Conservation (phyloP, 2,888 invertebrate species). For the Latrodectus hesperus region DNA sequence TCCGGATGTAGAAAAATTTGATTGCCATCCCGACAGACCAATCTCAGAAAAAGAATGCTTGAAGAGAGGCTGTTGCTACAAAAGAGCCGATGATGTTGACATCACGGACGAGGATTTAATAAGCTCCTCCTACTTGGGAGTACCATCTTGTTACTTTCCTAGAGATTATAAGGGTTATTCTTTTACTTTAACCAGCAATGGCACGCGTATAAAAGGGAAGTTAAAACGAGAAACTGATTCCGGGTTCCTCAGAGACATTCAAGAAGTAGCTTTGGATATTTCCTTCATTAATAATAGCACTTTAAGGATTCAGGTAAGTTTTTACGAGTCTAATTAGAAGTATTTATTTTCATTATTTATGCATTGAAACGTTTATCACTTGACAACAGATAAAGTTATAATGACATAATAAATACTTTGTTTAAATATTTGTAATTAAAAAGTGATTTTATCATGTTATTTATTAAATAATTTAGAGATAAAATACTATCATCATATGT, state of each 20-base stretch:
- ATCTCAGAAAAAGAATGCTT: constrained; percentile 36
- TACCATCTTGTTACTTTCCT: constrained; percentile 64
- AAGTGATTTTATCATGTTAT: too few species aligned
- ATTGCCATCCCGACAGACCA: constrained; percentile 65
- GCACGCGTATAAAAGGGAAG: neutral
- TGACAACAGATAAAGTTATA: too few species aligned
- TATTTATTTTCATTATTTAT: too few species aligned
- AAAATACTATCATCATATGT: too few species aligned
- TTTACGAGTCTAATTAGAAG: neutral
- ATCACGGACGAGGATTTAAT: constrained; percentile 21
- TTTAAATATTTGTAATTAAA: too few species aligned
- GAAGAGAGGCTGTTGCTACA: constrained; percentile 54
- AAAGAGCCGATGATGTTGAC: constrained; percentile 15
- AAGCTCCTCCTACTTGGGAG: constrained; percentile 29
- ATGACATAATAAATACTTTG: too few species aligned
- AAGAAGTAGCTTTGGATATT: constrained; percentile 27
- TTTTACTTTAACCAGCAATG: constrained; percentile 2
- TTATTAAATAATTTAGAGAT: too few species aligned
- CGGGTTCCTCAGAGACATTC: constrained; percentile 53
- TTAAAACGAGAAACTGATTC: constrained; percentile 37
- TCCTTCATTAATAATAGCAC: constrained; percentile 36
- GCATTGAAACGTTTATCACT: too few species aligned
- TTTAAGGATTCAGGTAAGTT: constrained; percentile 48
- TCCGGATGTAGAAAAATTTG: constrained; percentile 49
- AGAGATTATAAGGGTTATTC: constrained; percentile 50